Evolutionary conservation across 2,888 invertebrate genomes (phyloP), one percentile per base, ranked within the genome.

Genomic region (Lymantria dispar): DNA sequence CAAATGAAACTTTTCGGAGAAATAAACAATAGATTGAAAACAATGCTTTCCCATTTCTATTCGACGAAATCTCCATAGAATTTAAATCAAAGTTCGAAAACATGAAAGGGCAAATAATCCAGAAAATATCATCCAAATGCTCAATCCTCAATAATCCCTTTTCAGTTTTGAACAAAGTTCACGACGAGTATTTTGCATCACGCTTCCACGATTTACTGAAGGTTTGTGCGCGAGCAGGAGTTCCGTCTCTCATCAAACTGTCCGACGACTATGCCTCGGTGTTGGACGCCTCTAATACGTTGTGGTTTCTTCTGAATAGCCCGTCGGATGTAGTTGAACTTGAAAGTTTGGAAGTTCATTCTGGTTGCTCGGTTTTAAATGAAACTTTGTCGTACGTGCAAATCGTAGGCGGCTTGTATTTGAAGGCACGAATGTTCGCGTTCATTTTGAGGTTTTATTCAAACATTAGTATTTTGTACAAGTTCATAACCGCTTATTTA

Each of bases 261-360:
- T 8, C 15, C 38, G 29, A 9, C 3, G 11, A 13, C 7, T 33
- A 36, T 45, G 15, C 38, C n/a, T 5, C 41, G 13, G 13, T 37
- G 45, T 50, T 45, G 29, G 46, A 43, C 42, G 37, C 15, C 30
- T 47, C 43, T 39, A 50, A 43, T 46, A 39, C 46, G 47, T 33
- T 47, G 50, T 36, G 39, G 46, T 38, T 43, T 50, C 13, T 11
- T 13, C 15, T 37, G 31, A 47, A 47, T n/a, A 8, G 12, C 31
- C 12, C 30, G 50, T 31, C 22, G 15, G 39, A 46, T 43, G 33
- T 39, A 33, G 43, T 46, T 39, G 33, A 22, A 43, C 33, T 43
- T 41, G n/a, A 36, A 47, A 41, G 14, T 47, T 47, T 38, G 29
- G 12, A 38, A n/a, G 43, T 45, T 45, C 29, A 45, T 45, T 45